Evolutionary conservation across 37 sponge, comb jelly and placozoan species (phyloP).

Genomic region (Aphrocallistes beatrix): DNA sequence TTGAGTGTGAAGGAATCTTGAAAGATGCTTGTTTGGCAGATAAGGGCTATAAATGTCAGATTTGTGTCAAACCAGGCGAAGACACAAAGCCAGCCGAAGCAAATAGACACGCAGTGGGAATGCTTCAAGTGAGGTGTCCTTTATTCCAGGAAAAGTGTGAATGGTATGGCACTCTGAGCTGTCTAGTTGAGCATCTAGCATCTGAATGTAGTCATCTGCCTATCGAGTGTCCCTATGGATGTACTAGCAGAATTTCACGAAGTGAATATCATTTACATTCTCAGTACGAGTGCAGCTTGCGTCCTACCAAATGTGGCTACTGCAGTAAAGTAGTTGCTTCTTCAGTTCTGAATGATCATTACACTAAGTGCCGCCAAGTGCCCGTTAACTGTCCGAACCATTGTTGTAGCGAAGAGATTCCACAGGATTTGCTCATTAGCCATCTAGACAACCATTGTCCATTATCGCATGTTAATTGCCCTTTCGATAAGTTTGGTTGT

Average conservation of each 20-base stretch:
- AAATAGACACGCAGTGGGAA: background rate
- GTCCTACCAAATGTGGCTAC: background rate
- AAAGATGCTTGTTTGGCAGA: background rate
- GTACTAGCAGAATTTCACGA: background rate
- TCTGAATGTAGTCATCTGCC: background rate
- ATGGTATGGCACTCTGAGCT: background rate
- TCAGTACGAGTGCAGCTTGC: constrained; percentile 1
- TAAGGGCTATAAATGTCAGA: background rate
- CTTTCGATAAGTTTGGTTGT: background rate
- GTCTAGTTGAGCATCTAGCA: background rate
- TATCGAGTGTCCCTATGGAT: background rate
- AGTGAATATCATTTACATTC: background rate
- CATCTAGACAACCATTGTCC: constrained; percentile 7
- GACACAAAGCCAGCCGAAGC: background rate
- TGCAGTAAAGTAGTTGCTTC: background rate
- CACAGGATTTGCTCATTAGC: background rate
- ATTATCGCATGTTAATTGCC: background rate
- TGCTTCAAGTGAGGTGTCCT: background rate
- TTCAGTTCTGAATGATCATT: background rate
- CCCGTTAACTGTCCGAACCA: background rate
- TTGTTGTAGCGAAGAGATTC: background rate
- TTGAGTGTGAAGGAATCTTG: background rate
- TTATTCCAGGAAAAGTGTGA: background rate
- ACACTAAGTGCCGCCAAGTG: background rate
- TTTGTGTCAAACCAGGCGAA: background rate